Conservation (phyloP, 2,888 invertebrate genomes). For the Chirona hameri region DNA sequence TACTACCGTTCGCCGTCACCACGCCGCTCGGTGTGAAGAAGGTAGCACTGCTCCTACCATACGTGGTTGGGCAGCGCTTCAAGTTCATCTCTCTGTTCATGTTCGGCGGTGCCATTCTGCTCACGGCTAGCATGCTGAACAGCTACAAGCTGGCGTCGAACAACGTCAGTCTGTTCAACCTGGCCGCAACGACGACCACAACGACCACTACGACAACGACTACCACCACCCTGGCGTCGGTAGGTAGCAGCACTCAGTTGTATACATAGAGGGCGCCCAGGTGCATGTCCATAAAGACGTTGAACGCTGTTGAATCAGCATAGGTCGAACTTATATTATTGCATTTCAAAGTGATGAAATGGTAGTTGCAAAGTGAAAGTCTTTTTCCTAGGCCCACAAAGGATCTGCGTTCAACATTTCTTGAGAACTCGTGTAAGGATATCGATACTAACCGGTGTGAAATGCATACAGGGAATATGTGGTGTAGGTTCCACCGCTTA, state of each 20-base stretch:
- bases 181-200: neutral
- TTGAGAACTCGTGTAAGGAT: too few relatives aligned
- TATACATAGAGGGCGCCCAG: neutral
- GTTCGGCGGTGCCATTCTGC: neutral
- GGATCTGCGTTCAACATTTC: too few relatives aligned
- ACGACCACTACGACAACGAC: slow-evolving; percentile 6
- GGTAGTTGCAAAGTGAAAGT: too few relatives aligned
- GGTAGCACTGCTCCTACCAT: slow-evolving; percentile 27
- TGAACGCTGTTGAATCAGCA: too few relatives aligned
- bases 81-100: neutral
- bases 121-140: neutral
- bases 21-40: neutral
- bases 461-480: too few relatives aligned
- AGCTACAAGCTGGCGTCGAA: slow-evolving; percentile 22
- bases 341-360: too few relatives aligned
- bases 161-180: neutral
- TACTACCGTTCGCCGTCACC: neutral
- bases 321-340: too few relatives aligned
- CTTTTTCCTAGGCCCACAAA: too few relatives aligned
- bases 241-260: neutral
- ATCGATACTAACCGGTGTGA: too few relatives aligned
- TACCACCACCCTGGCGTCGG: neutral
- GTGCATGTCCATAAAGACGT: too few relatives aligned
- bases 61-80: neutral
- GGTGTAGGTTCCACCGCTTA: too few relatives aligned